A percentile compares a stretch with the other conserved stretches of the same genome.
Conservation (phyloP, 64 coral and sea anemone species). For the Platygyra sinensis region DNA sequence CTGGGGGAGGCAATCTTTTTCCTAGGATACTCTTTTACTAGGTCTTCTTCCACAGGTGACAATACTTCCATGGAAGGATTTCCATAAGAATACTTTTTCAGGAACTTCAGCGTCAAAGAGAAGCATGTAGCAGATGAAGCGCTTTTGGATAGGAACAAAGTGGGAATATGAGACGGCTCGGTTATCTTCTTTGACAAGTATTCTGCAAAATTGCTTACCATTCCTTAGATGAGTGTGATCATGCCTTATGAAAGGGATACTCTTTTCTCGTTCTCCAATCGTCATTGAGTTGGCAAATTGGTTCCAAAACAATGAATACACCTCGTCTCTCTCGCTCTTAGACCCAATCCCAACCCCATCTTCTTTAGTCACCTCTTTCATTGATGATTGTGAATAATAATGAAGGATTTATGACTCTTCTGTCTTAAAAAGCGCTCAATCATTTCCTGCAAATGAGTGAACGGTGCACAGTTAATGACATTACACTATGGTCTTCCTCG, state of each 20-base stretch:
- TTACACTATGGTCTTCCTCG: no score
- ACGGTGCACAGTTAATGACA: constrained; percentile 34
- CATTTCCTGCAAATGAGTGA: constrained; percentile 49
- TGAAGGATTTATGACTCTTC: constrained; percentile 25
- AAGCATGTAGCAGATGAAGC: constrained; percentile 70
- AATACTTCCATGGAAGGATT: constrained; percentile 22
- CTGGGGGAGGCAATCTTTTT: not conserved
- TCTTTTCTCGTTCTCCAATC: constrained; percentile 67
- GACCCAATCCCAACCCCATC: constrained; percentile 57
- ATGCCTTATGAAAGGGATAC: constrained; percentile 80
- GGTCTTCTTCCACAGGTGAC: constrained; percentile 70
- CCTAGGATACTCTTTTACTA: no score
- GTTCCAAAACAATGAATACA: constrained; percentile 71
- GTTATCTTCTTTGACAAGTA: constrained; percentile 70
- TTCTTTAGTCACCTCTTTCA: constrained; percentile 47
- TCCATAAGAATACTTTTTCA: constrained; percentile 53
- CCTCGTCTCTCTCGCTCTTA: constrained; percentile 66
- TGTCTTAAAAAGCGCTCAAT: constrained; percentile 64
- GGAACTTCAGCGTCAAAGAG: constrained; percentile 57
- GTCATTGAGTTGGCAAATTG: constrained; percentile 66
- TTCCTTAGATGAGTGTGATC: constrained; percentile 64
- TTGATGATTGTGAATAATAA: constrained; percentile 66
- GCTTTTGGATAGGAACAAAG: constrained; percentile 66
- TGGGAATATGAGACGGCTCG: constrained; percentile 63
- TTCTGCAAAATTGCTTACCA: constrained; percentile 57